Conservation (phyloP, 2,113 vertebrate species). For the Nothocercus nigrocapillus region DNA sequence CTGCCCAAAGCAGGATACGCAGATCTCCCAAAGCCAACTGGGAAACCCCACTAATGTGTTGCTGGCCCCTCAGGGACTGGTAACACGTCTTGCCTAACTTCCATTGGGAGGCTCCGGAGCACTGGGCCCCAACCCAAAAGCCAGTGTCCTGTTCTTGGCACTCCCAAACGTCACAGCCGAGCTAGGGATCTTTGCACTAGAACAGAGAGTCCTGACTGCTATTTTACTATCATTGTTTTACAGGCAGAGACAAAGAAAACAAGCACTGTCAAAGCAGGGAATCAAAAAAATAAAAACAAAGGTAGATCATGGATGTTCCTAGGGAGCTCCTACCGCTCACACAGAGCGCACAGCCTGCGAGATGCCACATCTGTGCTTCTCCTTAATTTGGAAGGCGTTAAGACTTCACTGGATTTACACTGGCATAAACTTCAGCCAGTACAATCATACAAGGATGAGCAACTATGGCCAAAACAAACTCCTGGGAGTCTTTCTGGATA, state of each 20-base stretch:
- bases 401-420: neutral
- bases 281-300: neutral
- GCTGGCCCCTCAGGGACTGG: neutral
- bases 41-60: neutral
- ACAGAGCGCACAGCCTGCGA: accelerated
- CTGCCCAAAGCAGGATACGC: neutral
- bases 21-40: neutral
- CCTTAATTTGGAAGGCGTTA: neutral
- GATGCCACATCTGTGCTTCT: accelerated
- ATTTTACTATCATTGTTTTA: neutral
- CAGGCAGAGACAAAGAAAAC: neutral
- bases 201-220: neutral
- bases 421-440: neutral
- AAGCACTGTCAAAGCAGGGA: neutral
- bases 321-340: neutral
- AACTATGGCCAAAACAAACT: neutral
- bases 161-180: neutral
- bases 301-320: neutral
- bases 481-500: accelerated
- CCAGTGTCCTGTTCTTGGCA: neutral
- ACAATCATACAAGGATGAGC: neutral
- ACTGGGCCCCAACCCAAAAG: neutral
- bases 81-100: neutral
- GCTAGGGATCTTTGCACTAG: neutral
- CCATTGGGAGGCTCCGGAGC: neutral